Conservation (phyloP, 2,797 vertebrate genomes). For the Coracias cyanogaster region DNA sequence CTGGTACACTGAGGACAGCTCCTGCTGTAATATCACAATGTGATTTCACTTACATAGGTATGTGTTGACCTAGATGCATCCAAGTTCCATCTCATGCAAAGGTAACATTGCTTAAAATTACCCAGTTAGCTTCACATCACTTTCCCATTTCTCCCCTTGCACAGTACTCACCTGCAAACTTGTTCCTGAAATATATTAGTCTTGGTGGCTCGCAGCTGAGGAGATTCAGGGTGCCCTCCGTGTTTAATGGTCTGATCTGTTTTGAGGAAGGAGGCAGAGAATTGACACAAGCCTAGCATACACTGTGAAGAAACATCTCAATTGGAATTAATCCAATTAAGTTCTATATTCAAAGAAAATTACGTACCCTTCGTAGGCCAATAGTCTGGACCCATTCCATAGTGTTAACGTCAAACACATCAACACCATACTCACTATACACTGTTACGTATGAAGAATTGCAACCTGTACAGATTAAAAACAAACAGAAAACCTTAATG, state of each 20-base stretch:
- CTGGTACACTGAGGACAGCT: conserved; percentile 88
- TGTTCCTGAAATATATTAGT: conserved; percentile 93
- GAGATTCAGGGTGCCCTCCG: conserved; percentile 92
- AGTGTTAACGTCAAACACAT: conserved; percentile 92
- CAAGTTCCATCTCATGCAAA: background rate
- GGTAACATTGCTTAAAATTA: background rate
- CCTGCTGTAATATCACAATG: conserved; percentile 75
- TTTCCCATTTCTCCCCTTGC: background rate
- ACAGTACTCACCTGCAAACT: conserved; percentile 76
- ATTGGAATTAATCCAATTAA: background rate
- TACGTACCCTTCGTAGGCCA: conserved; percentile 89
- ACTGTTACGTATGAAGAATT: conserved; percentile 90
- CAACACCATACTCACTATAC: conserved; percentile 94
- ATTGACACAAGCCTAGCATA: background rate
- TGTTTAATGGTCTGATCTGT: conserved; percentile 92
- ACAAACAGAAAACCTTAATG: conserved; percentile 26
- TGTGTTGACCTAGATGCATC: background rate
- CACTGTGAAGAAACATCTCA: background rate
- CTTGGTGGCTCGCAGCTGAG: conserved; percentile 90
- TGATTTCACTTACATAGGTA: background rate
- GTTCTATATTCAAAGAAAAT: background rate
- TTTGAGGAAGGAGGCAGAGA: background rate
- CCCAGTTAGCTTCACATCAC: background rate
- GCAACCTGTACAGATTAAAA: conserved; percentile 83
- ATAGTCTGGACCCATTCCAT: conserved; percentile 97